Evolutionary conservation across 2,888 invertebrate species (phyloP), one percentile per base, ranked within the genome.

Genomic region (Serripes groenlandicus): DNA sequence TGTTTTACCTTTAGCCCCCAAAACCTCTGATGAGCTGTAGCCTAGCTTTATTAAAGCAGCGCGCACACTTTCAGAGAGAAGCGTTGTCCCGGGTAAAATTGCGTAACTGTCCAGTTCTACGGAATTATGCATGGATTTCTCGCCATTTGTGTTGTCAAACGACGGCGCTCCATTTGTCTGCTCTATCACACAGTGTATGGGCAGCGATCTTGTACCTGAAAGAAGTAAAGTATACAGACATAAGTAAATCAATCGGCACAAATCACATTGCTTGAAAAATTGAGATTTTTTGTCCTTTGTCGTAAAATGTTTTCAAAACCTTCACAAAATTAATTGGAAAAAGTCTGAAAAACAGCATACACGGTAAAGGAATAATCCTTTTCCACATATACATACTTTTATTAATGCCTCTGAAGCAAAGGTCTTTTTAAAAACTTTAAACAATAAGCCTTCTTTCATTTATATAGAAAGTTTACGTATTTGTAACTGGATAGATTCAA

Each of bases 31-130:
- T 78, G 94, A 64, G 23, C 98, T 97, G 94, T 98, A 99, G 1
- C 99, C 99, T 11, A 99, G 96, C 88, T 98, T 96, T 93, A 97
- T 96, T 92, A 99, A 96, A 37, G 98, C 99, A 2, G 98, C 97
- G 75, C 97, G 97, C 3, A 99, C 98, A 85, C 99, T 96, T 94
- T 98, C 98, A 92, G 97, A 93, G 95, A 99, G 98, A 58, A 97
- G 97, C 72, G 98, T 99, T 75, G 97, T 96, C 15, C 97, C 97
- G 0, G 98, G 98, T 85, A 99, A 97, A 94, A 99, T 98, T 93
- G 99, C 99, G 95, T 98, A 99, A 92, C 98, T 98, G 95, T 99
- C 99, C 1, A 97, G 97, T 95, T 98, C 98, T 71, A 98, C 97
- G 79, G 97, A 96, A 0, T 97, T 90, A 42, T 90, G 90, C 74